Conservation (phyloP, 2,888 invertebrate species). For the Drosophila infuscata region DNA sequence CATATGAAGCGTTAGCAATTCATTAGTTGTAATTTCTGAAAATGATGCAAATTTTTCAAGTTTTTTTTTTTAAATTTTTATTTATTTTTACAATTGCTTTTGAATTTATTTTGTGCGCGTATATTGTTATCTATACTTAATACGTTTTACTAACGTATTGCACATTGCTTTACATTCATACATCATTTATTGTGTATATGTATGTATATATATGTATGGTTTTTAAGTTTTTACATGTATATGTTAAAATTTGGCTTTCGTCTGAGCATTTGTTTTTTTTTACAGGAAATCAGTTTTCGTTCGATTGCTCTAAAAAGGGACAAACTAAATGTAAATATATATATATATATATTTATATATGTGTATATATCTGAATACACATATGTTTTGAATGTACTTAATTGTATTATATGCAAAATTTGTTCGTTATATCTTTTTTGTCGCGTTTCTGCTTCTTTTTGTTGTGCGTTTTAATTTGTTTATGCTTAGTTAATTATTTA, state of each 20-base stretch:
- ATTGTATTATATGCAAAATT: conserved; percentile 41
- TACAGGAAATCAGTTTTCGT: conserved; percentile 58
- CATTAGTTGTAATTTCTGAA: background rate
- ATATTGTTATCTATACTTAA: conserved; percentile 34
- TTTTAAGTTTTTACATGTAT: conserved; percentile 69
- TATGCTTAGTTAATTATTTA: conserved; percentile 58
- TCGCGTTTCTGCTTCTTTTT: conserved; percentile 17
- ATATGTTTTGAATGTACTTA: conserved; percentile 33
- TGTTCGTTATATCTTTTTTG: conserved; percentile 42
- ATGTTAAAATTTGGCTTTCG: conserved; percentile 68
- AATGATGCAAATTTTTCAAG: background rate
- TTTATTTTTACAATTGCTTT: conserved; percentile 55
- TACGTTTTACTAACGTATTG: conserved; percentile 34
- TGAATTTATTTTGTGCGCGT: conserved; percentile 51
- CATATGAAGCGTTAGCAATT: background rate
- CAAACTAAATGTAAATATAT: conserved; percentile 63
- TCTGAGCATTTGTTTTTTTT: conserved; percentile 64
- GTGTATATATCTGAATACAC: conserved; percentile 25
- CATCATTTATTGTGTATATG: conserved; percentile 30
- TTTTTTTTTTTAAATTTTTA: conserved; percentile 17
- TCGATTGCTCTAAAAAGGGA: conserved; percentile 51
- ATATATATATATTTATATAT: conserved; percentile 19
- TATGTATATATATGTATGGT: conserved; percentile 15
- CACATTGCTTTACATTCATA: conserved; percentile 48
- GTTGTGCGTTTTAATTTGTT: conserved; percentile 39